phyloP scores from a whole-genome alignment of 2,113 vertebrate species.

The Vidua chalybeata region DNA sequence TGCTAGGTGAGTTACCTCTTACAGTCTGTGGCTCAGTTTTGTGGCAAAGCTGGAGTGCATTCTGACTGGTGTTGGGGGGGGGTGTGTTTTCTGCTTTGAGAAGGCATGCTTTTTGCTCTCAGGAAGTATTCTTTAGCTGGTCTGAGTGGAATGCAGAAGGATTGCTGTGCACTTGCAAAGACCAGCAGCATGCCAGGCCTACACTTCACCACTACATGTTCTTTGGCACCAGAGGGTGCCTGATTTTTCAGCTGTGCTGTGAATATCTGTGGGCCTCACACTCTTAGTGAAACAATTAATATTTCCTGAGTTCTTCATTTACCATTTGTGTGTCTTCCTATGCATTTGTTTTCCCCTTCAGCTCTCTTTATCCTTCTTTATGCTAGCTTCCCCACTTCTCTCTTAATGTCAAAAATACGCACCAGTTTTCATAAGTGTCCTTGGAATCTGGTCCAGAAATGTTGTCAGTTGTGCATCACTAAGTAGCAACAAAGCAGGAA shows the following conservation, averaged over 20 bases:
- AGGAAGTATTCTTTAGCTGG: neutral
- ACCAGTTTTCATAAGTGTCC: neutral
- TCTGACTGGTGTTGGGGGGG: neutral
- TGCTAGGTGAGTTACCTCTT: neutral
- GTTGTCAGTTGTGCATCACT: neutral
- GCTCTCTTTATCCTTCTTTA: neutral
- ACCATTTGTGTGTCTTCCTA: neutral
- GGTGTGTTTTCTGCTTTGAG: neutral
- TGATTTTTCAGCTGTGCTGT: neutral
- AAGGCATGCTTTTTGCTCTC: neutral
- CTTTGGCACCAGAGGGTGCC: neutral
- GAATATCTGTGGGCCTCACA: neutral
- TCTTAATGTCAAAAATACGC: neutral
- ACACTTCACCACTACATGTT: neutral
- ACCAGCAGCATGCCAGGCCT: fast-evolving
- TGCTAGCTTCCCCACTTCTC: neutral
- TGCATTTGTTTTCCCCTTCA: neutral
- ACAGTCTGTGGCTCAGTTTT: neutral
- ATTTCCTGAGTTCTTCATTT: neutral
- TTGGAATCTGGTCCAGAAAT: neutral
- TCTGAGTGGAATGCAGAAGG: neutral
- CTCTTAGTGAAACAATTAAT: neutral
- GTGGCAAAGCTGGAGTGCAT: neutral
- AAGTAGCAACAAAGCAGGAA: neutral
- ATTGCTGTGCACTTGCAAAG: neutral